Percentiles rank a stretch among this genome's conserved stretches.
Evolutionary conservation across 2,888 invertebrate genomes (phyloP).

Genomic region (Himalopsyche kuldschensis): DNA sequence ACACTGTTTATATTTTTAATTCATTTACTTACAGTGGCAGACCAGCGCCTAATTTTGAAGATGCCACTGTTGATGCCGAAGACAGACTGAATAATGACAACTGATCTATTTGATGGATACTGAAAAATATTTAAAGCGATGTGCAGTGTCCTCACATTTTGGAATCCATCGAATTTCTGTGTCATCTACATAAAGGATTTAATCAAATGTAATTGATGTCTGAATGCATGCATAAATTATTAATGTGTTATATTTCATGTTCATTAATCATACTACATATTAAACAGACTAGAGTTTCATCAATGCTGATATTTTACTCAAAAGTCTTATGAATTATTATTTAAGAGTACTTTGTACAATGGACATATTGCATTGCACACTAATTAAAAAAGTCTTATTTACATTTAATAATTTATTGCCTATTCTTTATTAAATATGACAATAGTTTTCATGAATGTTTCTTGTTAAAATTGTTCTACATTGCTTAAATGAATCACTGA

Average conservation of each 20-base stretch:
- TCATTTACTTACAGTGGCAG: conserved; percentile 35
- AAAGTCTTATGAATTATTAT: background rate
- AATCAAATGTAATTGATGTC: background rate
- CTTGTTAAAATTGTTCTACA: no score
- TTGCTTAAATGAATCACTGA: no score
- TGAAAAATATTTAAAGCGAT: background rate
- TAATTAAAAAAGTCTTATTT: no score
- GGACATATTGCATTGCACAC: background rate
- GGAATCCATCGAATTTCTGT: background rate
- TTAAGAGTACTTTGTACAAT: background rate
- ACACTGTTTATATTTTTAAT: background rate
- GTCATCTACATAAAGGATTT: background rate
- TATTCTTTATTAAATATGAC: no score
- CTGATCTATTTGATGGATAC: background rate
- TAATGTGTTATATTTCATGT: background rate
- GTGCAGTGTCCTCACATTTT: background rate
- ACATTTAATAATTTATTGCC: no score
- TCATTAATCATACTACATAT: background rate
- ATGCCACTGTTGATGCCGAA: background rate
- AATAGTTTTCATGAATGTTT: no score
- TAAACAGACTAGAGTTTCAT: background rate
- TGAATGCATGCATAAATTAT: background rate
- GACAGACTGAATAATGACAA: background rate
- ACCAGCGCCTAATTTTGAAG: conserved; percentile 26
- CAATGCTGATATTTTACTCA: background rate